Evolutionary conservation across 37 sponge, comb jelly and placozoan species (phyloP), one percentile per base, ranked within the genome.

Genomic region (Aphrocallistes beatrix): DNA sequence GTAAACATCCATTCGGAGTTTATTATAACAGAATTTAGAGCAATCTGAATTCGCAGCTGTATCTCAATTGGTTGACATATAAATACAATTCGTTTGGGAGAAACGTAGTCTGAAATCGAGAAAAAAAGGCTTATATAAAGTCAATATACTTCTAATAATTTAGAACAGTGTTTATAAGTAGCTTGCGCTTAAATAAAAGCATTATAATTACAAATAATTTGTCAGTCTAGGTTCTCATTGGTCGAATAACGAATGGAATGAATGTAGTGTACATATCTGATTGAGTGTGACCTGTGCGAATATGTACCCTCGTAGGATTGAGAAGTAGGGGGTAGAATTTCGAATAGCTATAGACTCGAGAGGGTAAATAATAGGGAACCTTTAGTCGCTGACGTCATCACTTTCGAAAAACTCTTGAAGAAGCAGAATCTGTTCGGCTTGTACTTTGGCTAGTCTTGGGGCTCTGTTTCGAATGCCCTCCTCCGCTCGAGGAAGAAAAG

Each of bases 161-260:
- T 60, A 60, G 75, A 30, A 60, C 17, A 19, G 75, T 13, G 13
- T 21, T 13, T 60, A 60, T 19, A 25, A 60, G n/a, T n/a, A n/a
- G n/a, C 45, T 42, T 42, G 45, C 45, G 34, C 75, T 60, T n/a
- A 30, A 60, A 60, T 60, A 60, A 60, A 60, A 60, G 75, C 75
- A 60, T 60, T 60, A n/a, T n/a, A 60, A 60, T 60, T 60, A 60
- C 75, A 60, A 60, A 60, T 60, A 60, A 60, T 30, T 60, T 60
- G 75, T 60, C 75, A 60, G 75, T 60, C 75, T 25, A 60, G 75
- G 3, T 60, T 60, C 75, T 60, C 75, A 60, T 25, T 32, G 10
- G 75, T 60, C 75, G 75, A 60, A 60, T 60, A 60, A 60, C n/a
- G n/a, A n/a, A n/a, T n/a, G n/a, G 75, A 60, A 60, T 60, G 75